Conservation (phyloP, 2,888 invertebrate genomes). For the Calameuta filiformis region DNA sequence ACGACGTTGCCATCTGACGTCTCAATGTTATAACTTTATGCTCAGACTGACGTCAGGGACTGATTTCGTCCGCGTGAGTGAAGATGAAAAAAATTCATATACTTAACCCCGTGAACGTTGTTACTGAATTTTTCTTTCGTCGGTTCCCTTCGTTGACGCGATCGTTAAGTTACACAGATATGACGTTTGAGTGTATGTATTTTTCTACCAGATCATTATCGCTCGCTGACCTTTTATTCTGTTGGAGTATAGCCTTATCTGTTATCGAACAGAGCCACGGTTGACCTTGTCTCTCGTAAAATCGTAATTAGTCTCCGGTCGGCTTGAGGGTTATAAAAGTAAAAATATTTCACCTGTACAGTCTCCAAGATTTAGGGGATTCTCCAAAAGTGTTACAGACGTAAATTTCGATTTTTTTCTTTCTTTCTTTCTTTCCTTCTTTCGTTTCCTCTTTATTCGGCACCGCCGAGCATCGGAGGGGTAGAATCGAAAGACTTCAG, state of each 20-base stretch:
- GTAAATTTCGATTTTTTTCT: neutral
- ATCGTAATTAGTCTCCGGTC: neutral
- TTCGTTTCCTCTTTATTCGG: neutral
- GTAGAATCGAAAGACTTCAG: constrained; percentile 61
- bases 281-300: neutral
- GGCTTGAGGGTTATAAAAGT: neutral
- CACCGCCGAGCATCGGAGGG: neutral
- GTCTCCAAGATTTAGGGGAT: neutral
- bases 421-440: no score
- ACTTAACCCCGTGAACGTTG: neutral
- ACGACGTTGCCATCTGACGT: neutral
- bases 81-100: neutral
- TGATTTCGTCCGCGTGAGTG: neutral
- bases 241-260: neutral
- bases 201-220: neutral
- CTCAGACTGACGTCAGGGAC: neutral
- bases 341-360: neutral
- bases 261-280: neutral
- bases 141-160: neutral
- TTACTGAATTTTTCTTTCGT: neutral
- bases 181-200: neutral
- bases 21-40: neutral
- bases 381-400: neutral
- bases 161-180: neutral
- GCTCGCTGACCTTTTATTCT: neutral